Evolutionary conservation across 2,888 invertebrate species (phyloP), one percentile per base, ranked within the genome.

Genomic region (Iphiclides podalirius): DNA sequence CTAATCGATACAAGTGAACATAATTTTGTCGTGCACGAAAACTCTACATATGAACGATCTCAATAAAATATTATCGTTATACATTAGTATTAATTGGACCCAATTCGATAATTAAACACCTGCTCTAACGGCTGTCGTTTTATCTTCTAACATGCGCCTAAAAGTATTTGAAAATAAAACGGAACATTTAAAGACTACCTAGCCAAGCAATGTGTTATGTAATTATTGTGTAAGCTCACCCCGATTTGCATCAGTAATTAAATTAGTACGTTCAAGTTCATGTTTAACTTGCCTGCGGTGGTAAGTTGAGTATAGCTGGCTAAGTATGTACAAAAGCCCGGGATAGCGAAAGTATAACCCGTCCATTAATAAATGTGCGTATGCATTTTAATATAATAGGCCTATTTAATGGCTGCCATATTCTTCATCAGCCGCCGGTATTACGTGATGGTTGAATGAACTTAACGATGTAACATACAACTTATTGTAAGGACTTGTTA

Each of bases 61-160:
- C 36, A 41, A 47, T 28, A 28, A 47, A 47, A 38, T 38, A 49
- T 15, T 43, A 49, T 38, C 33, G 14, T 14, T 28, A 45, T 36
- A 45, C 45, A 45, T 45, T 28, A 38, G 43, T 43, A 34, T 38
- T 48, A 48, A 48, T 48, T 49, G 43, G 42, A 15, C 48, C 42
- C 37, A 37, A 43, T 43, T 49, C 26, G 38, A 49, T 43, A 38
- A 23, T 38, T 20, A 33, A 38, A 20, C 48, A 49, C 48, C 48
- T 49, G 48, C 36, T 37, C 47, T 43, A 31, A 16, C 31, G 6
- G 26, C 38, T 13, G n/a, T n/a, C n/a, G 34, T 43, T 34, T 38
- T 49, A 49, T 38, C 43, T 49, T 15, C 33, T 42, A 42, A 48
- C 35, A 31, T 33, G 41, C 20, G 31, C 36, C 31, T 42, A 37